Conservation (phyloP, 1,140 invertebrate species). For the Protaetia brevitarsis region DNA sequence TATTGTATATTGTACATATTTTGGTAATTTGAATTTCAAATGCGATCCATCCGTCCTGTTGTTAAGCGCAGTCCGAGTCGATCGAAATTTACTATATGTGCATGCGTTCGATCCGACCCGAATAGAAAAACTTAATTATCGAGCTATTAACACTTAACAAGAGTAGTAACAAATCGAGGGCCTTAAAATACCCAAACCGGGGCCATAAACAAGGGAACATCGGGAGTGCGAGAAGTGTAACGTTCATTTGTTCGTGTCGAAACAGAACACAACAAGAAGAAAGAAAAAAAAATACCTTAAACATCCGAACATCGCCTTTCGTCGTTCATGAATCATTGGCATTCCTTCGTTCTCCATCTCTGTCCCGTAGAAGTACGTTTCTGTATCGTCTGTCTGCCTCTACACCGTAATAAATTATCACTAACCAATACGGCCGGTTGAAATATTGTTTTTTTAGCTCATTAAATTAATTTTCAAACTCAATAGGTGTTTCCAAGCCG, state of each 20-base stretch:
- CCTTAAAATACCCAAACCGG: not conserved
- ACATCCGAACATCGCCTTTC: constrained; percentile 45
- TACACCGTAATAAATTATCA: constrained; percentile 28
- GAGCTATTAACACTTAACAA: constrained; percentile 9
- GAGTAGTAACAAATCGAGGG: constrained; percentile 12
- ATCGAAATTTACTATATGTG: not conserved
- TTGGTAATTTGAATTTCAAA: not conserved
- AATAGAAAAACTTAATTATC: constrained; percentile 10
- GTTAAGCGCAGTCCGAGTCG: too few species aligned
- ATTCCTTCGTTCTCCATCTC: constrained; percentile 30
- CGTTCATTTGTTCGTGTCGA: constrained; percentile 46
- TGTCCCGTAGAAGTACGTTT: constrained; percentile 28
- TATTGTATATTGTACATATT: too few species aligned
- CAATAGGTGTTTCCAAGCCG: constrained; percentile 27
- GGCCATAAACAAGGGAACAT: constrained; percentile 22
- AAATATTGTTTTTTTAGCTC: constrained; percentile 33
- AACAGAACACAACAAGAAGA: constrained; percentile 44
- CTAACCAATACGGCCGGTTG: constrained; percentile 30
- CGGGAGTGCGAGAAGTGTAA: constrained; percentile 44
- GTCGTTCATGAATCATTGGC: constrained; percentile 46
- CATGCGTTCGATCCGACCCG: not conserved
- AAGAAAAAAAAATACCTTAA: constrained; percentile 43
- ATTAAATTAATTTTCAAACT: too few species aligned
- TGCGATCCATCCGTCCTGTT: too few species aligned
- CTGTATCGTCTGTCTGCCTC: constrained; percentile 22